Percentiles rank a stretch among this genome's conserved stretches.
Evolutionary conservation across 2,113 vertebrate species (phyloP).

Genomic region (Tachysurus fulvidraco): DNA sequence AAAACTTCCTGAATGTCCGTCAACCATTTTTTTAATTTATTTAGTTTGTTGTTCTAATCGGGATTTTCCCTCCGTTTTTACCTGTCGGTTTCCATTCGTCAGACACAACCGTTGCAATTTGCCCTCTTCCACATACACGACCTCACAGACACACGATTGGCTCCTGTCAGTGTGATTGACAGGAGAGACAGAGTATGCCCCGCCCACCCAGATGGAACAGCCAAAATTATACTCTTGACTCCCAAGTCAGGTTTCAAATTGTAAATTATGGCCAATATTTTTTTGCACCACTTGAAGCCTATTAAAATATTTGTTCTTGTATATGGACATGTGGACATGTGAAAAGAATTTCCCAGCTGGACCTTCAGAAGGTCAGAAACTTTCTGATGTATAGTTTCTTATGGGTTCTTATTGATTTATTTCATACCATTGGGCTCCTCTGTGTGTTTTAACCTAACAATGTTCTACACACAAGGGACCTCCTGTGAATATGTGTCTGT

Average conservation of each 20-base stretch:
- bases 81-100: too few relatives aligned
- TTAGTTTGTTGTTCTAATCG: not conserved
- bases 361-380: not conserved
- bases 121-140: not conserved
- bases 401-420: not conserved
- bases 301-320: not conserved
- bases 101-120: too few relatives aligned
- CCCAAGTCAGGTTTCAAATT: too few relatives aligned
- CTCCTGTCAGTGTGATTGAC: not conserved
- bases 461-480: slow-evolving; percentile 1
- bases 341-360: not conserved
- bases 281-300: not conserved
- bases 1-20: too few relatives aligned
- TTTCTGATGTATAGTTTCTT: not conserved
- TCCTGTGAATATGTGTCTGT: slow-evolving; percentile 14
- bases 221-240: too few relatives aligned
- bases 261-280: not conserved
- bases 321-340: not conserved
- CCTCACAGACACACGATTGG: not conserved
- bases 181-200: not conserved
- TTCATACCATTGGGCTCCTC: not conserved
- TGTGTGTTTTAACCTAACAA: not conserved
- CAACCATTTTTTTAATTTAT: not conserved
- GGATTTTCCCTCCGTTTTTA: not conserved
- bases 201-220: not conserved